These are phyloP conservation scores for Micronycteris hirsuta DNA, from an alignment of 2,113 vertebrate species.

Conservation along the genomic window DNA sequence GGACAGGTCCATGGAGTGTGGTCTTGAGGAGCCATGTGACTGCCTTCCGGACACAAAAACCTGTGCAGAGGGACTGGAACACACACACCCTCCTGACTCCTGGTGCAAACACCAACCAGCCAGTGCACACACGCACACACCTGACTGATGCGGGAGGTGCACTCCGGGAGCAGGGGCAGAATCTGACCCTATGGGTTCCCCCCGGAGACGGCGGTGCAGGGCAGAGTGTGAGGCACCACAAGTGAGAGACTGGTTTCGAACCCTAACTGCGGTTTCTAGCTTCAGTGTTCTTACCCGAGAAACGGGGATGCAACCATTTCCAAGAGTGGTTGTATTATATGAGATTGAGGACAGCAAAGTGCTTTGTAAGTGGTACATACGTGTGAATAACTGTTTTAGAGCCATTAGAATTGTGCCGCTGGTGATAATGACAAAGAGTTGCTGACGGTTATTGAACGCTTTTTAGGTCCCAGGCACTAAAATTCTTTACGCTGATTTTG, in stretches of 20 bases:
- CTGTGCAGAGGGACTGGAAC: not conserved
- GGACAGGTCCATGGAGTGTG: not conserved
- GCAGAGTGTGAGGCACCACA: not conserved
- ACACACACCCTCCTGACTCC: not conserved
- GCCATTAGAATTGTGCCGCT: not conserved
- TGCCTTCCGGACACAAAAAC: not conserved
- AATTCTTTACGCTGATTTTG: not conserved
- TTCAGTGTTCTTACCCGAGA: not conserved
- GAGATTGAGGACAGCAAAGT: not conserved
- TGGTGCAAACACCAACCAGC: not conserved
- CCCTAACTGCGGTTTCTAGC: too few relatives aligned
- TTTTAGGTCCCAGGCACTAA: not conserved
- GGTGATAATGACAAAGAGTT: not conserved
- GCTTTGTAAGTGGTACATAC: not conserved
- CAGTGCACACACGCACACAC: not conserved
- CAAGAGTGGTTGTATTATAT: not conserved
- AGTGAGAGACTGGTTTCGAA: not conserved
- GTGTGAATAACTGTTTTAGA: not conserved
- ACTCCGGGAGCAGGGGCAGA: too few relatives aligned
- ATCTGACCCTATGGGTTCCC: not conserved
- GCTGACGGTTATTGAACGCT: not conserved
- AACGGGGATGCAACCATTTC: not conserved
- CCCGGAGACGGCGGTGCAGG: not conserved
- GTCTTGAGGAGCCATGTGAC: not conserved
- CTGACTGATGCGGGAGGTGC: not conserved